A percentile compares a stretch with the other conserved stretches of the same genome.
Evolutionary conservation across 2,113 vertebrate species (phyloP).

Genomic region (Epinephelus moara): DNA sequence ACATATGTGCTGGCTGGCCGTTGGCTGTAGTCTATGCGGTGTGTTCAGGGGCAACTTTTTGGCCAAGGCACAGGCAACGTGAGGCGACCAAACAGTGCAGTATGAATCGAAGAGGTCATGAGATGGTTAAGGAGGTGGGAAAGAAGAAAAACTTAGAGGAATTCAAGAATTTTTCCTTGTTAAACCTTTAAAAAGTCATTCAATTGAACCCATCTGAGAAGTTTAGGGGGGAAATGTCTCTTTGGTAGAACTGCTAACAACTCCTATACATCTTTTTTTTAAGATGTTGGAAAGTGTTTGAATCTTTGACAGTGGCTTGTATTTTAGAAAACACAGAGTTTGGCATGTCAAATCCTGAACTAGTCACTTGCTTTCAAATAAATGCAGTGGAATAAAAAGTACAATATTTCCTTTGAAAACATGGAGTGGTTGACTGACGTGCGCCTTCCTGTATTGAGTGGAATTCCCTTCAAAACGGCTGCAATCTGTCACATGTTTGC

Average conservation of each 20-base stretch:
- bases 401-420: background rate
- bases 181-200: background rate
- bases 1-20: too few species aligned
- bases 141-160: background rate
- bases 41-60: too few species aligned
- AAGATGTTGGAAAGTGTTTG: background rate
- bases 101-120: background rate
- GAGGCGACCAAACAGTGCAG: background rate
- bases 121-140: background rate
- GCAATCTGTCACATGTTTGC: background rate
- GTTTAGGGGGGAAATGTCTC: background rate
- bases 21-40: too few species aligned
- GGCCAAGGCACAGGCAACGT: too few species aligned
- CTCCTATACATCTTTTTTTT: background rate
- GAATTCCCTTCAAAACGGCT: background rate
- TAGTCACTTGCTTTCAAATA: background rate
- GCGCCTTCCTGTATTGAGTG: background rate
- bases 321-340: background rate
- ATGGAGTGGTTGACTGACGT: background rate
- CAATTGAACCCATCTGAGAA: too few species aligned
- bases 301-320: background rate
- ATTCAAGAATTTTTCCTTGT: too few species aligned
- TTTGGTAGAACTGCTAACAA: background rate
- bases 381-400: background rate
- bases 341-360: background rate